phyloP scores from a whole-genome alignment of 2,888 invertebrate genomes.

The Tridacna crocea region DNA sequence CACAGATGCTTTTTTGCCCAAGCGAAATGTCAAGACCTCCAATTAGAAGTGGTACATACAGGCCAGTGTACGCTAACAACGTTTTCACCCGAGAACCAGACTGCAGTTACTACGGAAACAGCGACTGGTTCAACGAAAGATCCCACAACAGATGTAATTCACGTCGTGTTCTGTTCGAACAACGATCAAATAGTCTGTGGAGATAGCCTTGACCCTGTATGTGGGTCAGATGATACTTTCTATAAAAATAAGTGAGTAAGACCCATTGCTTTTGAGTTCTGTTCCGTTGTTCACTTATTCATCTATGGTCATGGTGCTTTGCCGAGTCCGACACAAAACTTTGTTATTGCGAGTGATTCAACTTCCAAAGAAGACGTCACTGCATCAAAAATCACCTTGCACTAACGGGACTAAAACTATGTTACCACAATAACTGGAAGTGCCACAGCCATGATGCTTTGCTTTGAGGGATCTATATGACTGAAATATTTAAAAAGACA shows the following conservation, averaged over 20 bases:
- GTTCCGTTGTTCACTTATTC: too few species aligned
- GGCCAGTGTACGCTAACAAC: slow-evolving; percentile 37
- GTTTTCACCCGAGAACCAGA: neutral
- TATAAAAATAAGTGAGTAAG: slow-evolving; percentile 50
- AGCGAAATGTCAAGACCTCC: slow-evolving; percentile 40
- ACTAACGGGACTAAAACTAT: too few species aligned
- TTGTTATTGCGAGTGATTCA: too few species aligned
- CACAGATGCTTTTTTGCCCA: slow-evolving; percentile 56
- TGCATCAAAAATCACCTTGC: too few species aligned
- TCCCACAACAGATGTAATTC: slow-evolving; percentile 25
- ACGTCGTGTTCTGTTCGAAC: slow-evolving; percentile 46
- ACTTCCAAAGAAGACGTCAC: too few species aligned
- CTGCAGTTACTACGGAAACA: neutral
- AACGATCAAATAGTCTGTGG: slow-evolving; percentile 41
- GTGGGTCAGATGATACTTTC: slow-evolving; percentile 51
- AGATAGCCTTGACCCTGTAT: slow-evolving; percentile 44
- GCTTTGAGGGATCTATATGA: too few species aligned
- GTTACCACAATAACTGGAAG: too few species aligned
- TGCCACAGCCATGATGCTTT: too few species aligned
- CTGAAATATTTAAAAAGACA: too few species aligned
- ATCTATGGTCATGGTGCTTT: too few species aligned
- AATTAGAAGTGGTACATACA: slow-evolving; percentile 29
- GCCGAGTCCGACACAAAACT: too few species aligned
- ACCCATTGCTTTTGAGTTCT: neutral
- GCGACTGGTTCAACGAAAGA: slow-evolving; percentile 9